These are phyloP conservation scores for Leucoptera coffeella DNA, from an alignment of 2,888 invertebrate genomes.

Conservation along the genomic window DNA sequence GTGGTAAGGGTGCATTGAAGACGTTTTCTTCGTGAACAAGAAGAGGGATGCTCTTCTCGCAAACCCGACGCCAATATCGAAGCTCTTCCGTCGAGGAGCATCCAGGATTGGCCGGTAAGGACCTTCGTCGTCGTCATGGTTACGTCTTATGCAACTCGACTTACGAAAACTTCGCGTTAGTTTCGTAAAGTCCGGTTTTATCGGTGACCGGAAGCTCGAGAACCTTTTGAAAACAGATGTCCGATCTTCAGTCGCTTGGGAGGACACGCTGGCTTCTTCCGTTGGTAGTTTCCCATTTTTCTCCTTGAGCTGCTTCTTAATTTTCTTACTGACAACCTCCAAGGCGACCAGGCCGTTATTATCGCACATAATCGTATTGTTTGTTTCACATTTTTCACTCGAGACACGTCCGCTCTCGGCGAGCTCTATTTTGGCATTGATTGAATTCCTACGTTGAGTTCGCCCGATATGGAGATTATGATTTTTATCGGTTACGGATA, in stretches of 20 bases:
- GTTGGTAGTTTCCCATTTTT: no score
- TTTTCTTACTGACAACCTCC: constrained; percentile 16
- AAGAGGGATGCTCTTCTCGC: constrained; percentile 35
- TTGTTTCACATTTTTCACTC: no score
- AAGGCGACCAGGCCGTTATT: constrained; percentile 16
- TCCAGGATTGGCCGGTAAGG: constrained; percentile 27
- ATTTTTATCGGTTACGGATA: no score
- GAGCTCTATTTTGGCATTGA: no score
- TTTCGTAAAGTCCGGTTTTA: constrained; percentile 15
- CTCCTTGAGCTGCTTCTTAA: no score
- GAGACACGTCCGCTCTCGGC: no score
- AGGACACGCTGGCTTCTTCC: no score
- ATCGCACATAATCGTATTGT: constrained; percentile 26
- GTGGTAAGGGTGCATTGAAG: constrained; percentile 38
- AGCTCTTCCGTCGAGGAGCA: constrained; percentile 28
- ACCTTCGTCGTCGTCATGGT: constrained; percentile 16
- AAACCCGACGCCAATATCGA: constrained; percentile 33
- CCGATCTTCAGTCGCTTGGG: no score
- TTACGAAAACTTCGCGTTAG: constrained; percentile 19
- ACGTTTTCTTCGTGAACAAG: constrained; percentile 29
- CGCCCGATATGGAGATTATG: no score
- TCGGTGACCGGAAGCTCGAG: constrained; percentile 12
- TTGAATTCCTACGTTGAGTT: no score
- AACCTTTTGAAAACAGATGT: no score
- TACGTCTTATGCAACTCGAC: constrained; percentile 13